Evolutionary conservation across 2,888 invertebrate genomes (phyloP), one percentile per base, ranked within the genome.

Genomic region (Lycaena phlaeas): DNA sequence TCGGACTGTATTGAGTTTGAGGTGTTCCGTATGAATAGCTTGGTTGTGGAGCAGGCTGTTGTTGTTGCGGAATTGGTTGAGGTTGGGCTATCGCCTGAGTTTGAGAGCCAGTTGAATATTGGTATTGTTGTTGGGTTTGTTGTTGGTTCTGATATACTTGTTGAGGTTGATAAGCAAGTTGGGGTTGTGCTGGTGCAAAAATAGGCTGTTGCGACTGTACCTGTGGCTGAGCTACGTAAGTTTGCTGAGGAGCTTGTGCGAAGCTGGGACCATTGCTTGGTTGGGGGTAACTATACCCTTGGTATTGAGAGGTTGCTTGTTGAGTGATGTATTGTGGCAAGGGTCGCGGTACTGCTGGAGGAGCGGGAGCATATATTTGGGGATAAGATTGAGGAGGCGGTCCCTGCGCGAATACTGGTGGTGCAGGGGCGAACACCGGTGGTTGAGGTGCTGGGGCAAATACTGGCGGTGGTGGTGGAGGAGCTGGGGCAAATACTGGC

Each of bases 261-360:
- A 34, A 34, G 7, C 9, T 11, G 3, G 34, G 34, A 7, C 22
- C 22, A 22, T 2, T 5, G 22, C 29, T 29, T 7, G 48, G 41
- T 36, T 30, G 42, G 9, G 37, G 48, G 14, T 41, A 43, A 26
- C 43, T 31, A 36, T 43, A 42, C 22, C 44, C 49, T 14, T 43
- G 42, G 2, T 22, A n/a, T n/a, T n/a, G n/a, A n/a, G n/a, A n/a
- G n/a, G n/a, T n/a, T n/a, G n/a, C n/a, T n/a, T n/a, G n/a, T 22
- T 47, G 46, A n/a, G 31, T 40, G n/a, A n/a, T n/a, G 22, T 50
- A 38, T 25, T 49, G 46, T 27, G 45, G 45, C n/a, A n/a, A n/a
- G n/a, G n/a, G n/a, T n/a, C n/a, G n/a, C n/a, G n/a, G n/a, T n/a
- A n/a, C n/a, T n/a, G n/a, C n/a, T n/a, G n/a, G 49, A 14, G 44